These are phyloP conservation scores for Penaeus chinensis DNA, from an alignment of 1,140 invertebrate species.

Conservation along the genomic window DNA sequence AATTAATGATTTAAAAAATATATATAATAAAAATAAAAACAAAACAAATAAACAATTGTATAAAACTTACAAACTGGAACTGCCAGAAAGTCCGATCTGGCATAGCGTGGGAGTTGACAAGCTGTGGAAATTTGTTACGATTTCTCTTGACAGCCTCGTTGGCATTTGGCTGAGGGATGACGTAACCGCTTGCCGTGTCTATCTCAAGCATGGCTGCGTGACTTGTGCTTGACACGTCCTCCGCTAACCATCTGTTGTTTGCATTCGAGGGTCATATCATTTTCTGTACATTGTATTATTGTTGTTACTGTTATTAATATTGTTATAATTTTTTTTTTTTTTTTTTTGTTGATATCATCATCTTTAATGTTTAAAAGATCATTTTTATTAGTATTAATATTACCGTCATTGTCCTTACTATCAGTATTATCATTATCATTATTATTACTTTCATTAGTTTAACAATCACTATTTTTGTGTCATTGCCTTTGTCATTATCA, in stretches of 20 bases:
- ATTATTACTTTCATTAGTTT: no score
- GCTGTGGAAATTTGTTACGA: slow-evolving; percentile 65
- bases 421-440: no score
- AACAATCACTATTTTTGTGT: no score
- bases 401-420: no score
- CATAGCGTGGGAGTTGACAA: slow-evolving; percentile 65
- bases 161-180: slow-evolving; percentile 72
- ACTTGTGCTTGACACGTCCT: slow-evolving; percentile 65
- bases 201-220: slow-evolving; percentile 73
- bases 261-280: slow-evolving; percentile 64
- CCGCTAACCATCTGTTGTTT: slow-evolving; percentile 45
- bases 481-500: no score
- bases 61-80: slow-evolving; percentile 43
- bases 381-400: no score
- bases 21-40: background rate
- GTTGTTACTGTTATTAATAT: background rate
- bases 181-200: slow-evolving; percentile 74
- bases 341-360: background rate
- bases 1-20: no score
- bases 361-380: no score
- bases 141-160: slow-evolving; percentile 66
- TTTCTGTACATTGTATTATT: background rate
- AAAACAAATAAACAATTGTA: background rate
- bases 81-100: slow-evolving; percentile 40
- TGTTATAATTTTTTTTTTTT: no score